These are phyloP conservation scores for Spodoptera litura DNA, from an alignment of 1,140 invertebrate species.

Conservation along the genomic window DNA sequence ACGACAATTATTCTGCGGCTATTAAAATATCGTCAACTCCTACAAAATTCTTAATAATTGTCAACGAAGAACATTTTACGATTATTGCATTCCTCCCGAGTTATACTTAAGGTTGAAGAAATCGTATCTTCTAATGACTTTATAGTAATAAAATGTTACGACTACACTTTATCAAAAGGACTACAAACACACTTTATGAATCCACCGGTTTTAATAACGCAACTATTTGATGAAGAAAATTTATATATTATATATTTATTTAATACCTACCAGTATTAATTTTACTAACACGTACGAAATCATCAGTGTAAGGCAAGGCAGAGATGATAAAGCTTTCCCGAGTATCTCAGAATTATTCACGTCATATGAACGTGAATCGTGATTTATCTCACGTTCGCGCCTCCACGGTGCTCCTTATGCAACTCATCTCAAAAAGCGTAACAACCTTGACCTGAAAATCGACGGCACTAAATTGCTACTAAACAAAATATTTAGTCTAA, in stretches of 20 bases:
- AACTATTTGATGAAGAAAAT: too few relatives aligned
- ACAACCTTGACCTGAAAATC: slow-evolving; percentile 1
- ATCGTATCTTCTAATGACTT: slow-evolving; percentile 18
- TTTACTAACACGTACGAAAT: too few relatives aligned
- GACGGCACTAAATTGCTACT: neutral
- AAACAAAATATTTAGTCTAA: slow-evolving; percentile 2
- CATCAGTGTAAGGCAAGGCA: neutral
- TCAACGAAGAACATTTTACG: slow-evolving; percentile 17
- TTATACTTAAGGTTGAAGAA: neutral
- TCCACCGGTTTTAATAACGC: neutral
- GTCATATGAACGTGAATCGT: slow-evolving; percentile 11
- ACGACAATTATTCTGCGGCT: neutral
- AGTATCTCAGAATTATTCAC: slow-evolving; percentile 17
- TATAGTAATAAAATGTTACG: slow-evolving; percentile 3
- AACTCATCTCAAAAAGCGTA: slow-evolving; percentile 17
- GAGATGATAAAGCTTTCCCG: neutral
- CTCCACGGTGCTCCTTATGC: slow-evolving; percentile 6
- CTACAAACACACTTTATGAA: neutral
- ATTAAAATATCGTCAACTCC: slow-evolving; percentile 28
- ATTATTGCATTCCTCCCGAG: slow-evolving; percentile 4
- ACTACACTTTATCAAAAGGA: neutral
- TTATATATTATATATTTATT: too few relatives aligned
- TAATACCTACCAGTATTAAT: too few relatives aligned
- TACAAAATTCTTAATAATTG: slow-evolving; percentile 18
- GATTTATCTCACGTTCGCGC: slow-evolving; percentile 17